Base-by-base conservation (phyloP, 2,797 vertebrate genomes). In the Aldrovandia affinis region DNA sequence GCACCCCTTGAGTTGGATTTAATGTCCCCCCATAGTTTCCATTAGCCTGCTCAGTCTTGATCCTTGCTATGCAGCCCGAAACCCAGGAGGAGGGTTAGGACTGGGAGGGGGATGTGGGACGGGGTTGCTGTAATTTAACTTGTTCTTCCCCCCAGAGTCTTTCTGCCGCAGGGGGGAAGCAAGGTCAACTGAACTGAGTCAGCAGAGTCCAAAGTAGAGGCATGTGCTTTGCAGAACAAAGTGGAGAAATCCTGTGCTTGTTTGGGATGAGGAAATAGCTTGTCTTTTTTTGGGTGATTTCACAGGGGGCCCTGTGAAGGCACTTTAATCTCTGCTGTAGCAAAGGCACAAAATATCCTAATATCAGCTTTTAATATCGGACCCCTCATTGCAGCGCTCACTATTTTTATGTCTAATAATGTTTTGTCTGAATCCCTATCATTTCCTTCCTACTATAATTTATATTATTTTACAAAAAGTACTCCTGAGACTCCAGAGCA, bases 141-240 rank as follows among this genome's bases (percentile, higher is more conserved):
- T 81, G 44, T 81, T 81, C 81, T 83, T 59, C 80, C 83, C 86
- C 59, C 85, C n/a, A 65, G 83, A 81, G 82, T 61, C 80, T 81
- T 85, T 86, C 57, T 78, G 78, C 78, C 44, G 78, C 39, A 78
- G 77, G 42, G 83, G 75, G 75, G 65, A 83, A 78, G 85, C 78
- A 77, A 85, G 87, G 86, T 88, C 85, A 84, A 85, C 84, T 33
- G 81, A 83, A 86, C 84, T 85, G 78, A 87, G 87, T 88, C 83
- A 88, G 86, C 88, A 83, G 25, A 82, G 85, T 84, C 75, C 83
- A n/a, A 79, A 82, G 84, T 73, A 85, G 83, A 81, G 84, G 73
- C 85, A 84, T 73, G 80, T 83, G 80, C 78, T 65, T 65, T 15
- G 20, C n/a, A 52, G 20, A 47, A 22, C 18, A 81, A 44, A 80